phyloP scores from a whole-genome alignment of 1,140 invertebrate genomes.

The Chrysomallon squamiferum region DNA sequence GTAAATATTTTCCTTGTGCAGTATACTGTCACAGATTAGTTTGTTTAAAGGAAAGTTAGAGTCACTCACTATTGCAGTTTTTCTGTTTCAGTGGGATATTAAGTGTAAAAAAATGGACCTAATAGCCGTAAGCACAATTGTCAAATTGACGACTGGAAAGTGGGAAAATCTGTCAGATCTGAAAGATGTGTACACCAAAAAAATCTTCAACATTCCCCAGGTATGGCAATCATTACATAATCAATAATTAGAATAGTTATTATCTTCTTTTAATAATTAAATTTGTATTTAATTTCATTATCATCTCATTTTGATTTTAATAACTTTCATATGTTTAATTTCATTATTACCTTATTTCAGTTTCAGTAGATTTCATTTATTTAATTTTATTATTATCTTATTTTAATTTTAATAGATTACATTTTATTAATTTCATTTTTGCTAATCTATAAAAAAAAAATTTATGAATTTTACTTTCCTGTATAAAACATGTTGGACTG shows the following conservation, averaged over 20 bases:
- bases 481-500: too few species aligned
- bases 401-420: too few species aligned
- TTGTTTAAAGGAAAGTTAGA: too few species aligned
- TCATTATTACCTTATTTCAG: too few species aligned
- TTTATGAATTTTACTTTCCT: too few species aligned
- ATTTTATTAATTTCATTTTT: too few species aligned
- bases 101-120: slow-evolving; percentile 58
- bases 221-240: too few species aligned
- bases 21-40: neutral
- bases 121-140: slow-evolving; percentile 58
- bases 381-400: too few species aligned
- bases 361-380: too few species aligned
- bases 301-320: neutral
- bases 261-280: neutral
- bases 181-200: slow-evolving; percentile 60
- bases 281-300: neutral
- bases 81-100: slow-evolving; percentile 65
- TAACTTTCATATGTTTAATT: too few species aligned
- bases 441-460: too few species aligned
- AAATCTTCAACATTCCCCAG: slow-evolving; percentile 52
- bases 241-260: slow-evolving; percentile 2
- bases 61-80: slow-evolving; percentile 14
- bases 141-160: slow-evolving; percentile 55
- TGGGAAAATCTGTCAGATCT: slow-evolving; percentile 63
- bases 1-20: neutral